These are phyloP conservation scores for Odontocerum albicorne DNA, from an alignment of 2,888 invertebrate genomes.

Conservation along the genomic window DNA sequence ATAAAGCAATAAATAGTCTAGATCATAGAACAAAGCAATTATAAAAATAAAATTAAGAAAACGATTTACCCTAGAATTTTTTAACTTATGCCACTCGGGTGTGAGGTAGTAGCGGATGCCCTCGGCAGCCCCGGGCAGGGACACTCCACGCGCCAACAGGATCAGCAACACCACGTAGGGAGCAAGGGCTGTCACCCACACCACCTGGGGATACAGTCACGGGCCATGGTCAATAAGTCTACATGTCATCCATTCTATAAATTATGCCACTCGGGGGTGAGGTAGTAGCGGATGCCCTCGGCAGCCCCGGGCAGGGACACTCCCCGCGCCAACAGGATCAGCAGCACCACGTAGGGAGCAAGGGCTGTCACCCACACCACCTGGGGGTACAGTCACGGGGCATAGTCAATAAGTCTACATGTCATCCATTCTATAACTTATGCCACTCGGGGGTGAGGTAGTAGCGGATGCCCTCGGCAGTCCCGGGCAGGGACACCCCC, in stretches of 20 bases:
- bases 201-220: constrained; percentile 61
- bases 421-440: constrained; percentile 75
- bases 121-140: constrained; percentile 80
- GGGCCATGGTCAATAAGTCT: neutral
- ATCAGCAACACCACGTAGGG: constrained; percentile 91
- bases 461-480: constrained; percentile 81
- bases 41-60: no score
- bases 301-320: constrained; percentile 84
- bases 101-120: constrained; percentile 88
- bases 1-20: no score
- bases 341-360: constrained; percentile 87
- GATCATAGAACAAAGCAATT: no score
- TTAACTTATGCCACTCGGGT: constrained; percentile 85
- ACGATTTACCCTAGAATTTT: no score
- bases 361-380: constrained; percentile 95
- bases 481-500: constrained; percentile 85
- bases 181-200: constrained; percentile 93
- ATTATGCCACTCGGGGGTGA: constrained; percentile 88
- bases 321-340: constrained; percentile 82
- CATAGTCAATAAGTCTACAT: no score
- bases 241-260: no score
- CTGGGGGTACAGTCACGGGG: no score
- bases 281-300: constrained; percentile 84
- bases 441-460: constrained; percentile 90
- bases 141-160: constrained; percentile 79